phyloP scores from a whole-genome alignment of 1,140 invertebrate genomes.

The Neodiprion lecontei region DNA sequence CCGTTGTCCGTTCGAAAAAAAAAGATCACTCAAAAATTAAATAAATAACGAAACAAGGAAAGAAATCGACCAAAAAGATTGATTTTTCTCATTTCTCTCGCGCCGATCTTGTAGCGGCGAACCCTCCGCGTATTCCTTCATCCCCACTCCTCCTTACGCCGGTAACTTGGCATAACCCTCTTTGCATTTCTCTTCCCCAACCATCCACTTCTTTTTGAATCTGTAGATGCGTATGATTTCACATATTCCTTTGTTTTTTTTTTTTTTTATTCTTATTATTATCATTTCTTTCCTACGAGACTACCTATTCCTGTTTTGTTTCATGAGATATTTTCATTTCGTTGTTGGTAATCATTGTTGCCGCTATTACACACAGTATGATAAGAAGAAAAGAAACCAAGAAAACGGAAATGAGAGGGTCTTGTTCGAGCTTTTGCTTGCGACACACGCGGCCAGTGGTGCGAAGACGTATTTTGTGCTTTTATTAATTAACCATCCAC shows the following conservation, averaged over 20 bases:
- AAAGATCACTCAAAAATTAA: background rate
- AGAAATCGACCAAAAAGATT: background rate
- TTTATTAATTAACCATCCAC: no score
- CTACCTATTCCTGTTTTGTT: background rate
- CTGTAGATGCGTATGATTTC: background rate
- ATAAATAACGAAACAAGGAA: slow-evolving; percentile 9
- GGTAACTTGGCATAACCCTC: background rate
- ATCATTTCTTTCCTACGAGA: background rate
- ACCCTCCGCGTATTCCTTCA: background rate
- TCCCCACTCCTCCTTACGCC: background rate
- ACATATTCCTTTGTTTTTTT: background rate
- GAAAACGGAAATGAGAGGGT: background rate
- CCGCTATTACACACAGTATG: background rate
- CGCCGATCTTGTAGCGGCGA: background rate
- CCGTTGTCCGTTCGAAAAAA: slow-evolving; percentile 29
- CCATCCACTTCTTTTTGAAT: background rate
- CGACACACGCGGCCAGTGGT: background rate
- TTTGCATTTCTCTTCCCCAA: background rate
- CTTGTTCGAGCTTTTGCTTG: slow-evolving; percentile 3
- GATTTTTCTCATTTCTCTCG: background rate
- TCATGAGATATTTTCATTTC: background rate
- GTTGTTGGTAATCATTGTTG: background rate
- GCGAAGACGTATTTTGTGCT: background rate
- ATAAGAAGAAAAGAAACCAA: background rate
- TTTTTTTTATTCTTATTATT: background rate